A percentile compares a stretch with the other conserved stretches of the same genome.
Evolutionary conservation across 1,140 invertebrate species (phyloP).

Genomic region (Anoplolepis gracilipes): DNA sequence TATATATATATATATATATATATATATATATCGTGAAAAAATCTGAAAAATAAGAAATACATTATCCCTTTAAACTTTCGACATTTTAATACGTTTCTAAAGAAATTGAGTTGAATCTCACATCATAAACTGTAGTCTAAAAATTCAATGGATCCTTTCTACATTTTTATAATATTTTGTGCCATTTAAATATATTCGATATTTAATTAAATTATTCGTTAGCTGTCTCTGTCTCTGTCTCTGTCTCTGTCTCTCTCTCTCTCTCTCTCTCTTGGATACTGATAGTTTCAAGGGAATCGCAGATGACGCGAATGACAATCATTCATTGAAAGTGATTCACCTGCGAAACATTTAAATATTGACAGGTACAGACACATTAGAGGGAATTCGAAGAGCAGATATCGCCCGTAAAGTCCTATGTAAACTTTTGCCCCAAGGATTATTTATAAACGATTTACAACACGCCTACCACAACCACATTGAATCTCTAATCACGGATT

Average conservation of each 20-base stretch:
- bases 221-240: not conserved
- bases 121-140: not conserved
- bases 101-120: not conserved
- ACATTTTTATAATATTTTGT: not conserved
- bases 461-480: not conserved
- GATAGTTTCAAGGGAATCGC: not conserved
- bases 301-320: not conserved
- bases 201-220: not conserved
- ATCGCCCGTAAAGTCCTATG: slow-evolving; percentile 7
- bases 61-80: not conserved
- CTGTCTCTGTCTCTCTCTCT: not conserved
- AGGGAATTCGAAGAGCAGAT: slow-evolving; percentile 23
- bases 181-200: not conserved
- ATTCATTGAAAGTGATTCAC: not conserved
- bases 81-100: not conserved
- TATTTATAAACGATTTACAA: slow-evolving; percentile 27
- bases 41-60: slow-evolving; percentile 10
- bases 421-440: slow-evolving; percentile 9
- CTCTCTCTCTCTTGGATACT: not conserved
- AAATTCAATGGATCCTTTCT: not conserved
- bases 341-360: slow-evolving; percentile 12
- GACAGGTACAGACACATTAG: slow-evolving; percentile 41
- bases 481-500: slow-evolving; percentile 6
- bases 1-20: too few relatives aligned
- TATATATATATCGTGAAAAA: slow-evolving; percentile 5